Base-by-base conservation (phyloP, 2,113 vertebrate species). In the Sylvilagus bachmani region DNA sequence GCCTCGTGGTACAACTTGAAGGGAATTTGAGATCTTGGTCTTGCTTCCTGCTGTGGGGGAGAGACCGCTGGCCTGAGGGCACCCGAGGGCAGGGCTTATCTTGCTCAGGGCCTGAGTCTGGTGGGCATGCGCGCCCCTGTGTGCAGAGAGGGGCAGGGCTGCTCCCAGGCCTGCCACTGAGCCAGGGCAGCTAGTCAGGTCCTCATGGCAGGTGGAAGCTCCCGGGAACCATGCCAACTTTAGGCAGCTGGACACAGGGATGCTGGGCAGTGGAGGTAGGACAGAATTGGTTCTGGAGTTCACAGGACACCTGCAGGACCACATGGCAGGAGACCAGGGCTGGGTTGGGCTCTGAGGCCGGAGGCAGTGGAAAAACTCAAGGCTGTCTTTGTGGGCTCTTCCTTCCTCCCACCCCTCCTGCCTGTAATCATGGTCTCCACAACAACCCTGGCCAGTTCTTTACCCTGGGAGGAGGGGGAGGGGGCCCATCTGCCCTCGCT, bases 401-500 rank as follows among this genome's bases (percentile, higher is more conserved):
- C 11, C 38, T 31, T 66, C 55, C 83, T 75, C 44, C 27, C 29
- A 13, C 55, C 86, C 24, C 85, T 12, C 44, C 11, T 13, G 27
- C 81, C 74, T 85, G 8, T 16, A 12, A 31, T 51, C 44, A 33
- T 27, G 55, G 89, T 88, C 70, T 74, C 94, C 93, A 36, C 36
- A 74, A 49, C 89, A 91, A 25, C 27, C 9, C 78, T 31, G 74
- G 78, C 58, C 92, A 36, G 27, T 21, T 79, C 78, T 25, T 38
- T 11, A 11, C 53, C 44, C 36, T 6, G 55, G 55, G 12, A 17
- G 55, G 55, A 14, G 19, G 55, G 55, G 55, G 55, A 19, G 0
- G 2, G 27, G 78, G 80, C 66, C 85, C 44, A 44, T 88, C 89
- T 92, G 79, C 95, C 82, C 95, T 62, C 51, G 80, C 77, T 53